phyloP scores from a whole-genome alignment of 92 coral and sea anemone species.

The Phenganax stokvisi region DNA sequence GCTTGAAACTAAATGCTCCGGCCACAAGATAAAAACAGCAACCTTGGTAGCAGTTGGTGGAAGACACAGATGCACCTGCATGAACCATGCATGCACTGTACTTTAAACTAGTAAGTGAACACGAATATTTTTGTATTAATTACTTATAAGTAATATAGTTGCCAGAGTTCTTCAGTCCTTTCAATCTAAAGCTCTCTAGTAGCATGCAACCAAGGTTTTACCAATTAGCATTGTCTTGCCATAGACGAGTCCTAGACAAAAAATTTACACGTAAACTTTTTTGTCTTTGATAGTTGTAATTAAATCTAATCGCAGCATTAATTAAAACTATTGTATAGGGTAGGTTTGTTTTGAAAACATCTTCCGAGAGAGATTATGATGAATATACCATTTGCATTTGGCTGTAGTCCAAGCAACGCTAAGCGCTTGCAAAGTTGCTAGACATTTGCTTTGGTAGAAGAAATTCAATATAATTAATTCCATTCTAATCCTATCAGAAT shows the following conservation, averaged over 20 bases:
- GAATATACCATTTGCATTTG: not conserved
- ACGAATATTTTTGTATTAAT: too few relatives aligned
- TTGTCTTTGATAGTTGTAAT: not conserved
- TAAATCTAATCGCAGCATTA: slow-evolving; percentile 1
- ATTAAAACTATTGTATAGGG: not conserved
- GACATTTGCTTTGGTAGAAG: slow-evolving; percentile 2
- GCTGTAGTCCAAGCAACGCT: slow-evolving; percentile 15
- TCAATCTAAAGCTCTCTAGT: too few relatives aligned
- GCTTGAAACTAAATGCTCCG: too few relatives aligned
- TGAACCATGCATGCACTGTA: too few relatives aligned
- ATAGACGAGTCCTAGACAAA: not conserved
- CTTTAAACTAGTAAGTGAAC: too few relatives aligned
- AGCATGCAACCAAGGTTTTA: not conserved
- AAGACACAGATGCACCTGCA: too few relatives aligned
- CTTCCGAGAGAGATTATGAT: slow-evolving; percentile 1
- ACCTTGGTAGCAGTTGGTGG: too few relatives aligned
- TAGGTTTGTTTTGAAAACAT: not conserved
- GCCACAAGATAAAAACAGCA: too few relatives aligned
- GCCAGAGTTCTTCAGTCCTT: too few relatives aligned
- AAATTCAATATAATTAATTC: slow-evolving; percentile 28
- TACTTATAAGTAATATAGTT: too few relatives aligned
- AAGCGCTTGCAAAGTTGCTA: slow-evolving; percentile 1
- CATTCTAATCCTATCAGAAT: slow-evolving; percentile 27
- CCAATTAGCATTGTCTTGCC: not conserved
- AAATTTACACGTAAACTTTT: not conserved